Evolutionary conservation across 23 tunicate genomes (phyloP).

Genomic region (Trididemnum nubilum): DNA sequence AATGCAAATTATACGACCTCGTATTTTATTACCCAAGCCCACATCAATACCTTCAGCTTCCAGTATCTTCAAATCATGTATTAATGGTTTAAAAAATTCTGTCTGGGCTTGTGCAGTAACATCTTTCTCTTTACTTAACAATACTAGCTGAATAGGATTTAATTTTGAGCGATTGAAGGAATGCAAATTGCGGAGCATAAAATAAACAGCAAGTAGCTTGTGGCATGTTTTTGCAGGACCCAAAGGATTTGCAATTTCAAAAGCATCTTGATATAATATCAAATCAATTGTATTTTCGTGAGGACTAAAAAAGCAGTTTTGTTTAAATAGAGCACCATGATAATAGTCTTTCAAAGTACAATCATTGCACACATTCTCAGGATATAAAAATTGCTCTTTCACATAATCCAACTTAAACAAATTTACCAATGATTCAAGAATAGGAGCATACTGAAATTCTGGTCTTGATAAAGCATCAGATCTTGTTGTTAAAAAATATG

Average conservation of each 20-base stretch:
- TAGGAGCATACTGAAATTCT: not conserved
- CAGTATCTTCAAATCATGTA: not conserved
- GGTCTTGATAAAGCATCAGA: too few relatives aligned
- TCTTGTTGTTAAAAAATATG: too few relatives aligned
- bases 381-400: not conserved
- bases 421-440: not conserved
- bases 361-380: not conserved
- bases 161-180: too few relatives aligned
- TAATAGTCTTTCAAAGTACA: not conserved
- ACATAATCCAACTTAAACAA: not conserved
- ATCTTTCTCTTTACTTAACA: too few relatives aligned
- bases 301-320: not conserved
- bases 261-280: constrained; percentile 29
- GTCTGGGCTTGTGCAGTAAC: too few relatives aligned
- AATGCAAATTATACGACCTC: not conserved
- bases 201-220: constrained; percentile 37
- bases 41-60: not conserved
- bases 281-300: too few relatives aligned
- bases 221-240: constrained; percentile 24
- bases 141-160: too few relatives aligned
- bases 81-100: too few relatives aligned
- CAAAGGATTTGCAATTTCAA: constrained; percentile 35
- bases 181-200: constrained; percentile 22
- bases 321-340: not conserved
- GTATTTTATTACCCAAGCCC: not conserved